These are phyloP conservation scores for Drosophila tsacasi DNA, from an alignment of 1,140 invertebrate genomes.

Conservation along the genomic window DNA sequence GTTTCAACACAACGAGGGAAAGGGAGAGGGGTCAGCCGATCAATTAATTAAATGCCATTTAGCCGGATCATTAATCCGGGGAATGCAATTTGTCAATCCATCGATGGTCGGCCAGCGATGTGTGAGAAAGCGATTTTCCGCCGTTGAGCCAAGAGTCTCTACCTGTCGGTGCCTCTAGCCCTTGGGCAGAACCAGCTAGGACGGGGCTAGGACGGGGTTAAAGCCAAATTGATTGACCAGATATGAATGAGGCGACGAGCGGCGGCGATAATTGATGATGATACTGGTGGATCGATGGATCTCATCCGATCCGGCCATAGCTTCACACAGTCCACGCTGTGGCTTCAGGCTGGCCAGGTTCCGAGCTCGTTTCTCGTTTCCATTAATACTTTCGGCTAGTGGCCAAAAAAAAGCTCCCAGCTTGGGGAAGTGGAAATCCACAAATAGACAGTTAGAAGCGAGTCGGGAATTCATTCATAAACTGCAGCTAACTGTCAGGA, in stretches of 20 bases:
- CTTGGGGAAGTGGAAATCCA: constrained; percentile 54
- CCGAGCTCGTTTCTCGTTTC: constrained; percentile 2
- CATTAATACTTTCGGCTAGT: constrained; percentile 67
- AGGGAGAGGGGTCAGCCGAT: constrained; percentile 35
- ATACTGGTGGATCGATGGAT: constrained; percentile 56
- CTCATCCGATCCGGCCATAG: constrained; percentile 31
- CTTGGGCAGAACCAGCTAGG: constrained; percentile 12
- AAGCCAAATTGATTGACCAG: constrained; percentile 79
- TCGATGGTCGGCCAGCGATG: constrained; percentile 49
- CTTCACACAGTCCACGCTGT: constrained; percentile 64
- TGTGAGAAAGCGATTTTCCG: constrained; percentile 77
- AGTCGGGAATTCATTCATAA: constrained; percentile 71
- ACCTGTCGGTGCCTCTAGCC: constrained; percentile 42
- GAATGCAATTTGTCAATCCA: constrained; percentile 79
- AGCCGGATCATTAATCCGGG: constrained; percentile 72
- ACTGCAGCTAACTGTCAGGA: constrained; percentile 59
- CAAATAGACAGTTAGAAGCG: constrained; percentile 62
- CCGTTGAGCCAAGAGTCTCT: constrained; percentile 58
- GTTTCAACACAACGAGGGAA: constrained; percentile 56
- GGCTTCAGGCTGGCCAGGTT: constrained; percentile 47
- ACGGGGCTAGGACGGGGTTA: constrained; percentile 32
- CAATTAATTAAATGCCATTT: constrained; percentile 82
- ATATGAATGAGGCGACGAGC: constrained; percentile 74
- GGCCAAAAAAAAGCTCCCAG: constrained; percentile 15
- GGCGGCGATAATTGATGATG: constrained; percentile 77